Percentiles rank a stretch among this genome's conserved stretches.
phyloP scores from a whole-genome alignment of 2,888 invertebrate species.

The Pyrrhosoma nymphula region DNA sequence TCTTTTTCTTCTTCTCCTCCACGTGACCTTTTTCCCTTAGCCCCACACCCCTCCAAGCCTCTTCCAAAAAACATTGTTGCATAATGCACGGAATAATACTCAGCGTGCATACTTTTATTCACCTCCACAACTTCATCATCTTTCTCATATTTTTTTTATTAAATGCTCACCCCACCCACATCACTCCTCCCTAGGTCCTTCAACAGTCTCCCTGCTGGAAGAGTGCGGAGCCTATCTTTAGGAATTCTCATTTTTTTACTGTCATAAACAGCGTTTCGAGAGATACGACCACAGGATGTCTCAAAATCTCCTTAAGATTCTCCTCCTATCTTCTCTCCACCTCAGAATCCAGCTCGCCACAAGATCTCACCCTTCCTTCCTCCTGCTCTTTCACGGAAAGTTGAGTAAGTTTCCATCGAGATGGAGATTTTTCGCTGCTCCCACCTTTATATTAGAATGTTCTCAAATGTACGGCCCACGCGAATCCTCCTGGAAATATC shows the following conservation, averaged over 20 bases:
- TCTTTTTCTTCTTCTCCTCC: too few species aligned
- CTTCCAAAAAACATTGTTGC: not conserved
- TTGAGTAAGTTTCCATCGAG: not conserved
- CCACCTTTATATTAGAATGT: not conserved
- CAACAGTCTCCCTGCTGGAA: not conserved
- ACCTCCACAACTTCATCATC: not conserved
- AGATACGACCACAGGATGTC: not conserved
- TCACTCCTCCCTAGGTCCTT: too few species aligned
- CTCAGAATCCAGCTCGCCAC: not conserved
- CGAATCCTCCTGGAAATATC: not conserved
- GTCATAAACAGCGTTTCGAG: not conserved
- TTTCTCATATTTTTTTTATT: not conserved
- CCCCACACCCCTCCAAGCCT: too few species aligned
- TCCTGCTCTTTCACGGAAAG: not conserved
- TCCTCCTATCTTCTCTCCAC: not conserved
- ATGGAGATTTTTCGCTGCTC: not conserved
- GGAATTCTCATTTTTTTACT: constrained; percentile 1
- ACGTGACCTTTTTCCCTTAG: too few species aligned
- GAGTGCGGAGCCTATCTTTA: not conserved
- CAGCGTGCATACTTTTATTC: not conserved
- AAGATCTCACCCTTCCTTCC: not conserved
- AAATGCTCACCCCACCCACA: too few species aligned
- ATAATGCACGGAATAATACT: not conserved
- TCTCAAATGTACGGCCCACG: not conserved
- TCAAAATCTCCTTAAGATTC: not conserved